These are phyloP conservation scores for Ondatra zibethicus DNA, from an alignment of 2,113 vertebrate genomes.

Conservation along the genomic window DNA sequence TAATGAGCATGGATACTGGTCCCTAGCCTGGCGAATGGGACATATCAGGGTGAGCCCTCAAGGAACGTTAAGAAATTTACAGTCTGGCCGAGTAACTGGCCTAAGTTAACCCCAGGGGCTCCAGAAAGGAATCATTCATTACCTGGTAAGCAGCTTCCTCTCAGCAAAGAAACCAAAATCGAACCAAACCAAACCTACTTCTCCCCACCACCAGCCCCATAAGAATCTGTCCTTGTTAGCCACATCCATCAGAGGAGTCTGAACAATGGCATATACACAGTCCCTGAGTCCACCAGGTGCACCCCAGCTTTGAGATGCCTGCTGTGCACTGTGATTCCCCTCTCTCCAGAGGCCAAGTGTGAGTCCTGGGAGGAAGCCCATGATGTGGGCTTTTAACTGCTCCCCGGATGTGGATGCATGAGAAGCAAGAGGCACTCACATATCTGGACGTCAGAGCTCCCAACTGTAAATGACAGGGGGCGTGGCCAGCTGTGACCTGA, in stretches of 20 bases:
- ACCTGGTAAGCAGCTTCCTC: constrained; percentile 1
- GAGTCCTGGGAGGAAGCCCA: constrained; percentile 35
- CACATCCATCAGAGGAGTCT: background rate
- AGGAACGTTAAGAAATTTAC: background rate
- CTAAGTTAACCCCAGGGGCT: background rate
- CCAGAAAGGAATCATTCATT: constrained; percentile 29
- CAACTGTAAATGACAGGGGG: background rate
- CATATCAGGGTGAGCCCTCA: background rate
- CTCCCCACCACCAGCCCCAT: background rate
- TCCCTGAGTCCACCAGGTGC: background rate
- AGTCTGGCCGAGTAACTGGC: background rate
- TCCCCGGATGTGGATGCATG: background rate
- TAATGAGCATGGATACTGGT: fast-evolving
- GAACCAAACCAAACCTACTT: background rate
- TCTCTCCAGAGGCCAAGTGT: background rate
- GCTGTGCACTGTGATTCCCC: background rate
- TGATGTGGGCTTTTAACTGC: constrained; percentile 31
- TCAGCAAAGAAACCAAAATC: background rate
- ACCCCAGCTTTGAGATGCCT: background rate
- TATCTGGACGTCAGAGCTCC: background rate
- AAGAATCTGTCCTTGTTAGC: background rate
- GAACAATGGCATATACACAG: background rate
- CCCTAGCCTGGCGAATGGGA: background rate
- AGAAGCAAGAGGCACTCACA: background rate
- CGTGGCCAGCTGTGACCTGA: background rate